Evolutionary conservation across 35 echinoderm and acorn worm species (phyloP), one percentile per base, ranked within the genome.

Genomic region (Heliocidaris erythrogramma): DNA sequence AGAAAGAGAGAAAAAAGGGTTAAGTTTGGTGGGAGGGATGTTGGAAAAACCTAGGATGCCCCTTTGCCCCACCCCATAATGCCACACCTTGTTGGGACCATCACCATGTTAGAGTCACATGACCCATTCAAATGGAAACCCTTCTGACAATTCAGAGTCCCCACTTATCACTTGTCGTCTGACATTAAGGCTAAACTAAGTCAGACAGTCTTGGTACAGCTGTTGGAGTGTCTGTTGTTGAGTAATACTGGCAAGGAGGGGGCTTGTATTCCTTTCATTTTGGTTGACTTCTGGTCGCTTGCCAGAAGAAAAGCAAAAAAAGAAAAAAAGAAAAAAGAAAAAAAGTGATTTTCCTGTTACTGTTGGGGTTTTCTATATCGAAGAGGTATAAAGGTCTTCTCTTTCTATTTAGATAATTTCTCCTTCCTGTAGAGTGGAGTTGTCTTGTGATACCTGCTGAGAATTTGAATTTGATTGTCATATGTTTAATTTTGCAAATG

Each of bases 201-300:
- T 32, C 87, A 89, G 87, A 89, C 87, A 89, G 12, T 47, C 32
- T 48, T 48, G 65, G 14, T 89, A 48, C 87, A 89, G 30, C 87
- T 89, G 87, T 89, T 30, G 2, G 30, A 47, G 87, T 32, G 87
- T 89, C 87, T 89, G 87, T 89, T 32, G 87, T 89, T 89, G 87
- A 89, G 87, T 89, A 89, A 89, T 89, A 32, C 32, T 21, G 87
- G 31, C 87, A 32, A 24, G 32, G 24, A 48, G 87, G 47, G 87
- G 87, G 87, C 65, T 78, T 78, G 65, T n/a, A 78, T 78, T 78
- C 27, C 65, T 78, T 78, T 78, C 65, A 27, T 78, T 71, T 71
- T 78, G 6, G 21, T 24, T 78, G 65, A 78, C 27, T 78, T 78
- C 65, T 78, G 65, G 27, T 78, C 7, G 21, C 27, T 78, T 78